Evolutionary conservation across 2,797 vertebrate genomes (phyloP).

Genomic region (Florisuga fusca): DNA sequence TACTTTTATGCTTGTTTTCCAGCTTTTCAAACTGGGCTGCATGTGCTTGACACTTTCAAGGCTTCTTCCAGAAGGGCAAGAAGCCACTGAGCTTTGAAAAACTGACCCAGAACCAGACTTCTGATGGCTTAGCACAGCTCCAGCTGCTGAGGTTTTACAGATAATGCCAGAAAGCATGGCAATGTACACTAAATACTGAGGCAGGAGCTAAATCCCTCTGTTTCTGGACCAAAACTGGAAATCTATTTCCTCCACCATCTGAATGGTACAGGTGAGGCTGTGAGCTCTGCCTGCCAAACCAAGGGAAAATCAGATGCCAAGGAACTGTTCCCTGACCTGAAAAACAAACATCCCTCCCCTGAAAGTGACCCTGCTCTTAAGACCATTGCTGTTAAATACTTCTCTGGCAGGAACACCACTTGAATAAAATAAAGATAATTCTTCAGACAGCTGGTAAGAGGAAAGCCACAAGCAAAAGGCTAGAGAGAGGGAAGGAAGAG

Average conservation of each 20-base stretch:
- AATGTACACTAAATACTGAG: not conserved
- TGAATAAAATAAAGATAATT: not conserved
- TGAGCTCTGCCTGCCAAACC: not conserved
- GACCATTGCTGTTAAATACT: not conserved
- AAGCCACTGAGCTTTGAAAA: too few species aligned
- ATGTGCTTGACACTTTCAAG: not conserved
- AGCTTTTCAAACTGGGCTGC: not conserved
- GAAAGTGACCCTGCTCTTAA: not conserved
- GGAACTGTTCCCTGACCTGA: too few species aligned
- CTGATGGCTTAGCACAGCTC: not conserved
- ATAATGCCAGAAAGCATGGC: not conserved
- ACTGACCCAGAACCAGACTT: rapidly evolving
- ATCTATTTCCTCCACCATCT: not conserved
- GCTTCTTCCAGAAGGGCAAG: not conserved
- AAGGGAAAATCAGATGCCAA: not conserved
- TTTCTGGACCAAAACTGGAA: not conserved
- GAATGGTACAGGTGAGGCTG: not conserved
- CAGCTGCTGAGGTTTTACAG: not conserved
- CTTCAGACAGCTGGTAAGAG: not conserved
- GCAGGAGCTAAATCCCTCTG: not conserved
- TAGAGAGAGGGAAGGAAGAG: not conserved
- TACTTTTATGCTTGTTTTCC: not conserved
- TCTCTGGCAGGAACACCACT: not conserved
- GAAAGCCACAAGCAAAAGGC: not conserved
- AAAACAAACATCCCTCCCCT: not conserved